Evolutionary conservation across 2,888 invertebrate species (phyloP).

Genomic region (Agrochola lychnidis): DNA sequence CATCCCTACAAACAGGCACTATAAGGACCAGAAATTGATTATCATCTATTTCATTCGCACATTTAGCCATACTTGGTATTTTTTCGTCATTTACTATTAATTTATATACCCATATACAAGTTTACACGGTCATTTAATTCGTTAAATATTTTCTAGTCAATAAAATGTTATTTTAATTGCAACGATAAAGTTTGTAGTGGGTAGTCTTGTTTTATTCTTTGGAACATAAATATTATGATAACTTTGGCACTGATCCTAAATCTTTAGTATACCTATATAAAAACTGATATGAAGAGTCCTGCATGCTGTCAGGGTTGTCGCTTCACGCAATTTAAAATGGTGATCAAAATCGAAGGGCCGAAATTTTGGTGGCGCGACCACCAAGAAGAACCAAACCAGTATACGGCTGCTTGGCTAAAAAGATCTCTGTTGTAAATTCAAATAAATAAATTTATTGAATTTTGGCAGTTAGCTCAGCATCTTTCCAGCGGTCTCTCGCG

Average conservation of each 20-base stretch:
- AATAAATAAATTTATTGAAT: neutral
- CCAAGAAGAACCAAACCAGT: no score
- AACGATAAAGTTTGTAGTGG: conserved; percentile 57
- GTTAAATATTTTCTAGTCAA: conserved; percentile 20
- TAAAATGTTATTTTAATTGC: conserved; percentile 35
- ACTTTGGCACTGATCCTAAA: conserved; percentile 57
- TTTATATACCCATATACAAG: conserved; percentile 1
- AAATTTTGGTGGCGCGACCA: neutral
- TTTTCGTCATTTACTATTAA: conserved; percentile 10
- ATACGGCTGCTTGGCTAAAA: neutral
- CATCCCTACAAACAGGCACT: neutral
- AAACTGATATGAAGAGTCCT: conserved; percentile 62
- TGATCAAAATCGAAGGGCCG: neutral
- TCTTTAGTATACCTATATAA: conserved; percentile 58
- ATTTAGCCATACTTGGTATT: conserved; percentile 5
- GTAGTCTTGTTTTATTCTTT: conserved; percentile 58
- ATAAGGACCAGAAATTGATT: conserved; percentile 21
- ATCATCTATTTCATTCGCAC: conserved; percentile 30
- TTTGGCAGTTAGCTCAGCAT: no score
- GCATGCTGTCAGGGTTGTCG: conserved; percentile 26
- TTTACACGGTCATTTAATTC: neutral
- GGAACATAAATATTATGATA: conserved; percentile 66
- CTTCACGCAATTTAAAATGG: neutral
- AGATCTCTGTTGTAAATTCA: neutral
- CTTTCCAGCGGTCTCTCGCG: neutral